phyloP scores from a whole-genome alignment of 2,113 vertebrate species.

The Azemiops feae region DNA sequence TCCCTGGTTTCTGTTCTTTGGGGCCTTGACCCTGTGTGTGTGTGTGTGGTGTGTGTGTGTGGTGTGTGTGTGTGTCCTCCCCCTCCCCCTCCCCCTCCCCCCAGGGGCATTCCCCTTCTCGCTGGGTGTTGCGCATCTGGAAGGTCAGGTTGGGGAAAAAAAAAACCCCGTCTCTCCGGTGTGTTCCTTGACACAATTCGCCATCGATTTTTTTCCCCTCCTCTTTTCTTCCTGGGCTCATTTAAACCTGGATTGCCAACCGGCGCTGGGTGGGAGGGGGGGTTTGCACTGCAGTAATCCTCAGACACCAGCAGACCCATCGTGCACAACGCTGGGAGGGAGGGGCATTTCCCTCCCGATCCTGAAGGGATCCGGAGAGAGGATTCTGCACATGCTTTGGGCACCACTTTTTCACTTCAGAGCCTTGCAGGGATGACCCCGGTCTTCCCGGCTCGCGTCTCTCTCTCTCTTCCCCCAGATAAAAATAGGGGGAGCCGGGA shows the following conservation, averaged over 20 bases:
- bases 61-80: no score
- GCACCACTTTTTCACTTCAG: no score
- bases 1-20: no score
- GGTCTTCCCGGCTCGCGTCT: no score
- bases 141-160: background rate
- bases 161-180: background rate
- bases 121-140: background rate
- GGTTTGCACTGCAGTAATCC: background rate
- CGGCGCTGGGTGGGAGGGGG: background rate
- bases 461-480: no score
- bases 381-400: background rate
- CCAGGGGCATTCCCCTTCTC: background rate
- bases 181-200: background rate
- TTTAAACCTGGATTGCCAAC: background rate
- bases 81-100: accelerated
- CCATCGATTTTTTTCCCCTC: background rate
- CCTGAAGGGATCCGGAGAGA: no score
- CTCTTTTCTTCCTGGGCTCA: background rate
- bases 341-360: no score
- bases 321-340: background rate
- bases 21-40: no score
- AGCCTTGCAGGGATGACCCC: background rate
- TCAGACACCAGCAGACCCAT: background rate
- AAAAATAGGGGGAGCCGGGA: no score
- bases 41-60: no score